phyloP scores from a whole-genome alignment of 2,888 invertebrate genomes.

The Geotrupes spiniger region DNA sequence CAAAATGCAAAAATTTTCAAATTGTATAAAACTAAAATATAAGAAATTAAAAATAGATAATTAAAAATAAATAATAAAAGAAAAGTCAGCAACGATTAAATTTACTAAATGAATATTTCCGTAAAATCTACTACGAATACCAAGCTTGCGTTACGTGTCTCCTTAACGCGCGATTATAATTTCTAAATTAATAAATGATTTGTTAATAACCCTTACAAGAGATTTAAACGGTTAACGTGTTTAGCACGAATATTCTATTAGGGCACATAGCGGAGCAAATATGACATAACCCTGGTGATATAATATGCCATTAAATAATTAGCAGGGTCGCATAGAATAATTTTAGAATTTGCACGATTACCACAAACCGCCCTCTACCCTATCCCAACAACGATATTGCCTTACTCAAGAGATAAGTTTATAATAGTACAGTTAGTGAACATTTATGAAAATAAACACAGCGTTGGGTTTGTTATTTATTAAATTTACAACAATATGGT shows the following conservation, averaged over 20 bases:
- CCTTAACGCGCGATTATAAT: constrained; percentile 3
- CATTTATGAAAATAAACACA: too few relatives aligned
- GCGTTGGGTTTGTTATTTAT: too few relatives aligned
- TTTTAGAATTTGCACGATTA: constrained; percentile 36
- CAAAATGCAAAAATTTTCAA: too few relatives aligned
- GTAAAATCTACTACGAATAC: too few relatives aligned
- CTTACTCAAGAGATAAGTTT: background rate
- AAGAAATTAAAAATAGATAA: too few relatives aligned
- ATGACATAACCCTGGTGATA: constrained; percentile 37
- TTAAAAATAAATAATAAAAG: too few relatives aligned
- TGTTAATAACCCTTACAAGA: constrained; percentile 2
- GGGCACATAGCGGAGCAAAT: constrained; percentile 25
- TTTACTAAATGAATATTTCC: too few relatives aligned
- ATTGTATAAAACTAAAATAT: too few relatives aligned
- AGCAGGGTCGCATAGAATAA: constrained; percentile 40
- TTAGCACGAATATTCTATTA: constrained; percentile 6
- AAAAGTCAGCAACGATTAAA: too few relatives aligned
- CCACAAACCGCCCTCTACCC: constrained; percentile 33
- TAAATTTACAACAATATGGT: too few relatives aligned
- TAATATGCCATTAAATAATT: constrained; percentile 42
- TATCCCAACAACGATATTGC: background rate
- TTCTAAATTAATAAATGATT: constrained; percentile 6
- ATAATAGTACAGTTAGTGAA: too few relatives aligned
- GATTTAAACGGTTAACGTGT: constrained; percentile 8
- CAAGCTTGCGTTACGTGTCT: too few relatives aligned